Base-by-base conservation (phyloP, 2,797 vertebrate species). In the Phrynocephalus guinanensis region DNA sequence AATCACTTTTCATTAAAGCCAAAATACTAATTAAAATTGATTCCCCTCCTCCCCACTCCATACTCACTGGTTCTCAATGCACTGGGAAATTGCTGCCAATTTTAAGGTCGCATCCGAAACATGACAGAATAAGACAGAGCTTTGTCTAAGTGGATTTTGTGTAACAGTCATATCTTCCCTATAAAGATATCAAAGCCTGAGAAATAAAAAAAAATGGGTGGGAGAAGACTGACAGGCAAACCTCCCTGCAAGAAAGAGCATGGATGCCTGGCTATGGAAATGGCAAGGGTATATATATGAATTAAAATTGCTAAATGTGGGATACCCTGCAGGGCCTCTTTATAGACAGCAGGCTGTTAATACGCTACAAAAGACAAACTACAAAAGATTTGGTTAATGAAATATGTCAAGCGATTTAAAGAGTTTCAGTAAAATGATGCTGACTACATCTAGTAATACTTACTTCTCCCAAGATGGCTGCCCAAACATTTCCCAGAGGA, bases 1-100 rank as follows among this genome's bases (percentile, higher is more conserved):
- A 96, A 96, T 97, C 96, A 95, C 96, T 96, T 97, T 97, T 96
- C 96, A 96, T 97, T 97, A 96, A 96, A 96, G 95, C 96, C 96
- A 97, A 97, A 97, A 96, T 96, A 96, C 96, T 97, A 97, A 97
- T 97, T 97, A 97, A 97, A 97, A 97, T 97, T 96, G 97, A 97
- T 97, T 97, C 33, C 15, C 3, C 52, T 6, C 44, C 44, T 33
- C 20, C n/a, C 16, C 96, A 96, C 94, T 85, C 93, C 22, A 33
- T 52, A 8, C 71, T 5, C 20, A 22, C 92, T 95, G 44, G 18
- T 20, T 63, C 60, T 63, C 20, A 15, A 20, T 92, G 94, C 94
- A 96, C 96, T 95, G 92, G 96, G 96, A 95, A 97, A 95, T 89
- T 94, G 90, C 94, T 95, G 96, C 95, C 96, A 95, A 90, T 86